Base-by-base conservation (phyloP, 2,888 invertebrate species). In the Cybosia mesomella region DNA sequence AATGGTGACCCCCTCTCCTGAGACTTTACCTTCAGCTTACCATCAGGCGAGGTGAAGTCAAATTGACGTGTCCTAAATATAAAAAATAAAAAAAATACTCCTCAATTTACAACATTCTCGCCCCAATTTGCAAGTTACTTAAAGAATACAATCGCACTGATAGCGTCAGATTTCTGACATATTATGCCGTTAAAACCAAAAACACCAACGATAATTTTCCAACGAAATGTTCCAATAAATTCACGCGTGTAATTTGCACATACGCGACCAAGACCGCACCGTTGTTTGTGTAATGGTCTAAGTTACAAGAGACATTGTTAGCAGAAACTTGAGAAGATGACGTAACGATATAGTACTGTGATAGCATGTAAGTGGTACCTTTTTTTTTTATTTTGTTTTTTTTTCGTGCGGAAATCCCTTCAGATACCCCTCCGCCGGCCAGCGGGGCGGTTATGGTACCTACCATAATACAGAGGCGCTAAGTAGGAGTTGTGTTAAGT, bases 161-260 rank as follows among this genome's bases (percentile, higher is more conserved):
- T 34, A 60, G 28, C 39, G 49, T 64, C 66, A 64, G 63, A 72
- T 76, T 81, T 70, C 68, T 71, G 70, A 77, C 58, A 59, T 66
- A 69, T 72, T 72, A 72, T 65, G 73, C 72, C 72, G 74, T 75
- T 70, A 75, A 80, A 78, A 79, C 77, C 77, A 74, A 78, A 79
- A 80, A 81, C 82, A 75, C 65, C 70, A 62, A 74, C 79, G 77
- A 83, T 86, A 85, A 84, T 85, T 82, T 79, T 73, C 75, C 74
- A 87, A 87, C 84, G 78, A 87, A 89, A 89, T 84, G 87, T 85
- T 86, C 86, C 87, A 88, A 90, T 90, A 89, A 90, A 91, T 90
- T 89, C 80, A 75, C 80, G 78, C 77, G 77, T 84, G 88, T 90
- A 90, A 92, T 91, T 91, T 91, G 87, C 89, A 88, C 89, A 88